Conservation (phyloP, 2,888 invertebrate species). For the Mythimna albipuncta region DNA sequence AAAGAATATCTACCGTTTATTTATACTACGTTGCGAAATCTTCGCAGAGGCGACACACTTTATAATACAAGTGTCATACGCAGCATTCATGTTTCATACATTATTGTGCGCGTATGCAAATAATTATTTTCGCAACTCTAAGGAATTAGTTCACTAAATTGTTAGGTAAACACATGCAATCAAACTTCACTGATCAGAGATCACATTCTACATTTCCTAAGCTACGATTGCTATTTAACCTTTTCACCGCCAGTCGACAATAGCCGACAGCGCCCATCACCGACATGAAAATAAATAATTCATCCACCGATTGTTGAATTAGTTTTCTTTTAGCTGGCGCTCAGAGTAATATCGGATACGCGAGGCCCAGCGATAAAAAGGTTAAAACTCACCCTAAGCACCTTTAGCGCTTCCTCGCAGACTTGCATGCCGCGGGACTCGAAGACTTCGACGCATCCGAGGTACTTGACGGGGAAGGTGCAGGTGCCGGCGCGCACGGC, state of each 20-base stretch:
- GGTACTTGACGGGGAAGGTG: constrained; percentile 99
- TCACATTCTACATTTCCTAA: constrained; percentile 43
- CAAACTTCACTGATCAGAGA: constrained; percentile 52
- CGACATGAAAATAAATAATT: constrained; percentile 50
- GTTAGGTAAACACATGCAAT: constrained; percentile 50
- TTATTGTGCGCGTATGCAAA: constrained; percentile 31
- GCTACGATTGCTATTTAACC: constrained; percentile 51
- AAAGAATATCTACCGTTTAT: constrained; percentile 38
- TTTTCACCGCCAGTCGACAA: constrained; percentile 61
- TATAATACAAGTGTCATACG: constrained; percentile 30
- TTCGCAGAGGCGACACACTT: constrained; percentile 39
- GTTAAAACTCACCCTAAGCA: constrained; percentile 95
- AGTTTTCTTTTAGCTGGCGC: constrained; percentile 50
- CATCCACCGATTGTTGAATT: constrained; percentile 34
- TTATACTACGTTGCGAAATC: constrained; percentile 48
- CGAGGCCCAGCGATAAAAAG: constrained; percentile 53
- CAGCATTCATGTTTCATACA: constrained; percentile 34
- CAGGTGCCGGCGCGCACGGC: constrained; percentile 99
- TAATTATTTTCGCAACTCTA: constrained; percentile 20
- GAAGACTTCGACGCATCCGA: constrained; percentile 99
- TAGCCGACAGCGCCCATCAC: constrained; percentile 60
- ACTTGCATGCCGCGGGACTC: constrained; percentile 99
- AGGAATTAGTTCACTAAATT: constrained; percentile 52
- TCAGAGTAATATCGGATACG: constrained; percentile 43
- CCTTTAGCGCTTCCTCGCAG: constrained; percentile 99